Base-by-base conservation (phyloP, 2,888 invertebrate species). In the Parnassius apollo region DNA sequence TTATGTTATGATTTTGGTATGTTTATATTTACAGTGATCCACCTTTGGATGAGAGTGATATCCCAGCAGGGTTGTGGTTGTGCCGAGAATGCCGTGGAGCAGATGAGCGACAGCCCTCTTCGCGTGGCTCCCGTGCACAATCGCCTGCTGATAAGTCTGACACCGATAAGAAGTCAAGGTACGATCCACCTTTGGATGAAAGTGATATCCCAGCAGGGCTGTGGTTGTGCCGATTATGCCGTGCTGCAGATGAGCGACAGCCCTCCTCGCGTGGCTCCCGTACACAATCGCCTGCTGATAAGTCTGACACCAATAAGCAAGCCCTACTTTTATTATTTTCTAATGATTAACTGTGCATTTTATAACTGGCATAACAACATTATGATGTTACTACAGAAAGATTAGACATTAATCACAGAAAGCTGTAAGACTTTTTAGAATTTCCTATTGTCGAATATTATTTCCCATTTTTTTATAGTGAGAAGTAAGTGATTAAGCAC, bases 191-290 rank as follows among this genome's bases (percentile, higher is more conserved):
- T 0, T 85, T 99, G 61, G 96, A 96, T 65, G 96, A 96, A 77
- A 94, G 95, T 69, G 97, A 98, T 78, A 96, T 98, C 70, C 98
- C 98, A 0, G 93, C 94, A 56, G 98, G 98, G 0, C 95, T 97
- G 82, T 99, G 98, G 98, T 85, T 97, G 68, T 98, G 98, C 77
- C 96, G 96, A 72, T 94, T 96, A 71, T 98, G 98, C 81, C 93
- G 89, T 65, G 91, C 93, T 69, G 67, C 91, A 68, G 88, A 91
- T 80, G 89, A 88, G 57, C 81, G 82, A 65, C 78, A 84, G 59
- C 75, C 92, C 65, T 72, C 87, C 51, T 71, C 84, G 7, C 72
- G 70, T 22, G 78, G 85, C 68, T 78, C 82, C 68, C 78, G 91
- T 1, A 83, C 85, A 0, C 91, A 83, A 71, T 93, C 81, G 22